Conservation (phyloP, 1,140 invertebrate species). For the Rhopalosiphum maidis region DNA sequence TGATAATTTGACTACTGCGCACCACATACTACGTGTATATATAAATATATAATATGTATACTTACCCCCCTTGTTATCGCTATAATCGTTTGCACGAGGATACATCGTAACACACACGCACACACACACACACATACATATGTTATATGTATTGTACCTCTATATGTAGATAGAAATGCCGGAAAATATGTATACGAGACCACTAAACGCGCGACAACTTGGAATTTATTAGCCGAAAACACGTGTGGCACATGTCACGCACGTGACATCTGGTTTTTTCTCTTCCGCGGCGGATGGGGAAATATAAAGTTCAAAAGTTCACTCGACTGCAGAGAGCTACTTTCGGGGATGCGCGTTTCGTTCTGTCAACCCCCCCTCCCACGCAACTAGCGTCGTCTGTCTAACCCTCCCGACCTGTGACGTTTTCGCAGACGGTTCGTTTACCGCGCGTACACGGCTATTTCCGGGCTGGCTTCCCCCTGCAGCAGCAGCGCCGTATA, state of each 20-base stretch:
- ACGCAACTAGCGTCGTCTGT: neutral
- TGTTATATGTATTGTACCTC: neutral
- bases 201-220: slow-evolving; percentile 23
- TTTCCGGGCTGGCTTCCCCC: slow-evolving; percentile 32
- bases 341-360: slow-evolving; percentile 38
- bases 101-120: neutral
- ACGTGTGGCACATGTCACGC: slow-evolving; percentile 53
- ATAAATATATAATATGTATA: neutral
- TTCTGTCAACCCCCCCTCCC: neutral
- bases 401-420: neutral
- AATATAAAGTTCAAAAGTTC: slow-evolving; percentile 55
- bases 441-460: neutral
- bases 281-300: slow-evolving; percentile 12
- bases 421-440: slow-evolving; percentile 53
- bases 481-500: neutral
- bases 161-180: neutral
- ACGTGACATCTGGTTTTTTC: slow-evolving; percentile 48
- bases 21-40: neutral
- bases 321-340: neutral
- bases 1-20: neutral
- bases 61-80: neutral
- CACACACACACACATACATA: neutral
- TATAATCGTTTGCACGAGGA: neutral
- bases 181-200: neutral
- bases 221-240: slow-evolving; percentile 55